phyloP scores from a whole-genome alignment of 2,888 invertebrate genomes.

The Scaptomyza caliginosa region DNA sequence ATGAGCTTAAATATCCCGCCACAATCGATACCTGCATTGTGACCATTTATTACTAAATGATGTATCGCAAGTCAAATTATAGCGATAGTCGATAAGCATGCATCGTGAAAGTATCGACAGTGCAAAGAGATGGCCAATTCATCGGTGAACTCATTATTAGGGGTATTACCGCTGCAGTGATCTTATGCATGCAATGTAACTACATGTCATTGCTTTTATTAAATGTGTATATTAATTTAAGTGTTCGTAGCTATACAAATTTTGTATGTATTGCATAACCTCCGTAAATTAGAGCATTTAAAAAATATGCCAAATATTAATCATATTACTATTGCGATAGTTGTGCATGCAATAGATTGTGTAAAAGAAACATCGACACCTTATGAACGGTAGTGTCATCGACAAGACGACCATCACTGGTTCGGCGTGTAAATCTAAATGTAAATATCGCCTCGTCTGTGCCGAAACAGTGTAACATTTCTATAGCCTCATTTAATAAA shows the following conservation, averaged over 20 bases:
- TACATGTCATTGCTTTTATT: background rate
- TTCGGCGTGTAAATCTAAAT: constrained; percentile 61
- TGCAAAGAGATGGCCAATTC: background rate
- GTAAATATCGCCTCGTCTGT: constrained; percentile 55
- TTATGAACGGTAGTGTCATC: constrained; percentile 18
- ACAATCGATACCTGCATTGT: no score
- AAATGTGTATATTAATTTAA: no score
- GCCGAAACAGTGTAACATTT: constrained; percentile 46
- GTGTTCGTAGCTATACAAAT: no score
- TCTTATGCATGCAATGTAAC: background rate
- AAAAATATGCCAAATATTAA: no score
- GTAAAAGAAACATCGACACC: background rate
- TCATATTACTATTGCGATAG: background rate
- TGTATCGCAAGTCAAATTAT: no score
- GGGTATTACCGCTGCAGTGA: background rate
- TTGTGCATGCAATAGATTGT: constrained; percentile 1
- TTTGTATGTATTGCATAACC: no score
- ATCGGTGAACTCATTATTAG: background rate
- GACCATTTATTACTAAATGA: no score
- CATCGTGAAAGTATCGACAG: background rate
- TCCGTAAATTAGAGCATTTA: no score
- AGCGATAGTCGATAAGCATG: background rate
- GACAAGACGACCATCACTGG: constrained; percentile 25
- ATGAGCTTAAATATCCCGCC: no score
- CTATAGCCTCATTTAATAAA: constrained; percentile 9